Evolutionary conservation across 2,888 invertebrate genomes (phyloP).

Genomic region (Diloba caeruleocephala): DNA sequence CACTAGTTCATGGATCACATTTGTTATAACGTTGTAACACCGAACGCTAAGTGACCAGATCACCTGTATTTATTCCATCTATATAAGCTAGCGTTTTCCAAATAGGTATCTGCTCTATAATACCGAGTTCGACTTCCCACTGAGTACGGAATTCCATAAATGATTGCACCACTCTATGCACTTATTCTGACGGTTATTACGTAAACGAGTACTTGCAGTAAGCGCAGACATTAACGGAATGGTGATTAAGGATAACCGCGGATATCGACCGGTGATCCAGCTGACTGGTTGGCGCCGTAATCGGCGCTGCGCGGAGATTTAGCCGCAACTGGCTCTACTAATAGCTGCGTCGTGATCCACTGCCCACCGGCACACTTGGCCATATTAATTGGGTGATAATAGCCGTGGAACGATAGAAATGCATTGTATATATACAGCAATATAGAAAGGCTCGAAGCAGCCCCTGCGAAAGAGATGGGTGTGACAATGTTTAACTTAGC

Average conservation of each 20-base stretch:
- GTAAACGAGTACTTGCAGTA: conserved; percentile 16
- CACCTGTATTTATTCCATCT: no score
- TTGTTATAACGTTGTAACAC: no score
- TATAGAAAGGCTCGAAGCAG: no score
- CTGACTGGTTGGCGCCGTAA: background rate
- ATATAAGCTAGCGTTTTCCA: no score
- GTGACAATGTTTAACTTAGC: no score
- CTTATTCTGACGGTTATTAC: conserved; percentile 10
- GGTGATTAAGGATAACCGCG: conserved; percentile 16
- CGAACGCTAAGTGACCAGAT: no score
- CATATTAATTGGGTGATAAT: conserved; percentile 26
- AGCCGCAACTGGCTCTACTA: conserved; percentile 6
- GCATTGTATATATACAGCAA: no score
- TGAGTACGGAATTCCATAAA: conserved; percentile 9
- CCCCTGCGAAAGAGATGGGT: no score
- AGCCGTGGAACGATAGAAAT: background rate
- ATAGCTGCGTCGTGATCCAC: conserved; percentile 19
- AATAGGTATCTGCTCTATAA: background rate
- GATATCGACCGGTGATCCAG: conserved; percentile 12
- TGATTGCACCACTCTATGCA: conserved; percentile 29
- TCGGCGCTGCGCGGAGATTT: background rate
- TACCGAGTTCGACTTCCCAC: background rate
- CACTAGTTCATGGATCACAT: no score
- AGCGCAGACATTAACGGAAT: conserved; percentile 20
- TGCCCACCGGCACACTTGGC: background rate